Evolutionary conservation across 2,797 vertebrate species (phyloP).

Genomic region (Fringilla coelebs): DNA sequence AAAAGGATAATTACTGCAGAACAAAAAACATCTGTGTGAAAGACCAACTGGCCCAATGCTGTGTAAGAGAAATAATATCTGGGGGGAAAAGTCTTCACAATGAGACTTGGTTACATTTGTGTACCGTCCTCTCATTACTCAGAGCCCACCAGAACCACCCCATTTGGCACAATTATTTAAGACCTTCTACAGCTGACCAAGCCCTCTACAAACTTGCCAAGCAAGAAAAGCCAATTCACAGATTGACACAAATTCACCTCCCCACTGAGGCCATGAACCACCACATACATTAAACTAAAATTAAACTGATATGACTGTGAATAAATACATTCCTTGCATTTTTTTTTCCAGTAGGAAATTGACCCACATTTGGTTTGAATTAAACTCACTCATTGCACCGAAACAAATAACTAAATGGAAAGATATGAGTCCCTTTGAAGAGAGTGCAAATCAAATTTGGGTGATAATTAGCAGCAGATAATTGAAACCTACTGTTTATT

Average conservation of each 20-base stretch:
- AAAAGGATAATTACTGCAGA: background rate
- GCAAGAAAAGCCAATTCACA: background rate
- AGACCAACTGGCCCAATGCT: background rate
- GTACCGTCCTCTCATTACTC: background rate
- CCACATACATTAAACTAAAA: background rate
- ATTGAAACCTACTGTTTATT: constrained; percentile 67
- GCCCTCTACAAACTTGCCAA: background rate
- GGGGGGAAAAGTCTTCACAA: background rate
- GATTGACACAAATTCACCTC: constrained; percentile 30
- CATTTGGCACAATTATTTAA: background rate
- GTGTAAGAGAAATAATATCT: background rate
- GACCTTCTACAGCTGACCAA: background rate
- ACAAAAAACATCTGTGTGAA: background rate
- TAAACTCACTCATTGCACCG: constrained; percentile 62
- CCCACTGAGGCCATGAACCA: background rate
- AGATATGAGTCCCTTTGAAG: constrained; percentile 74
- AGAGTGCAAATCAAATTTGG: constrained; percentile 68
- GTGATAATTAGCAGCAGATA: constrained; percentile 76
- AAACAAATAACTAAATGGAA: constrained; percentile 68
- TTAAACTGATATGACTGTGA: background rate
- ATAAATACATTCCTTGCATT: constrained; percentile 43
- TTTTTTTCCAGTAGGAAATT: constrained; percentile 11
- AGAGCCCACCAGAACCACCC: background rate
- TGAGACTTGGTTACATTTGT: background rate
- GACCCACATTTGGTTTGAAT: constrained; percentile 71